These are phyloP conservation scores for Isaurus tuberculatus DNA, from an alignment of 92 coral and sea anemone species.

Conservation along the genomic window DNA sequence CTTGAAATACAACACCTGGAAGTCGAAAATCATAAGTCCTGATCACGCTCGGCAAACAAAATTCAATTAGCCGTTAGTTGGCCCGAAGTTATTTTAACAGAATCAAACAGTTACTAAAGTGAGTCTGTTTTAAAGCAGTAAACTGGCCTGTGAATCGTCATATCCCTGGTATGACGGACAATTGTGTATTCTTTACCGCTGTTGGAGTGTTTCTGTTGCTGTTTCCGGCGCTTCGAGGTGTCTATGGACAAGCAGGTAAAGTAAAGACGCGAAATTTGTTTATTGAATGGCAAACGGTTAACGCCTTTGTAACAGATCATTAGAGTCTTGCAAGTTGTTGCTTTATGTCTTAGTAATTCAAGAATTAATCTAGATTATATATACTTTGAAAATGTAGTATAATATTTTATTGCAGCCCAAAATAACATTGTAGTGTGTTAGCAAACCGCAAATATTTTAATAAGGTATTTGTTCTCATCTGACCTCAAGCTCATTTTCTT, in stretches of 20 bases:
- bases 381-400: background rate
- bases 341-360: background rate
- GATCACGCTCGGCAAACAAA: background rate
- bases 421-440: background rate
- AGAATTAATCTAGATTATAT: background rate
- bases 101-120: background rate
- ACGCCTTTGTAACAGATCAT: background rate
- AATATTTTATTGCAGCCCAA: background rate
- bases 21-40: slow-evolving; percentile 12
- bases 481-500: background rate
- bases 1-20: slow-evolving; percentile 40
- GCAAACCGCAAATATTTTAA: slow-evolving; percentile 4
- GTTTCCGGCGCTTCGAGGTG: slow-evolving; percentile 2
- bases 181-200: background rate
- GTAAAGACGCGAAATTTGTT: background rate
- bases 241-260: slow-evolving; percentile 21
- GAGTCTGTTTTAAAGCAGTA: background rate
- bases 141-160: background rate
- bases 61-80: background rate
- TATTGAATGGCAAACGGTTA: background rate
- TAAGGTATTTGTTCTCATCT: background rate
- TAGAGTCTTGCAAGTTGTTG: background rate
- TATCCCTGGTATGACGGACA: background rate
- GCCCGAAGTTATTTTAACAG: background rate
- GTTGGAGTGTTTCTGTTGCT: slow-evolving; percentile 2